A percentile compares a stretch with the other conserved stretches of the same genome.
These are phyloP conservation scores for Samia ricini DNA, from an alignment of 1,140 invertebrate genomes.

Conservation along the genomic window DNA sequence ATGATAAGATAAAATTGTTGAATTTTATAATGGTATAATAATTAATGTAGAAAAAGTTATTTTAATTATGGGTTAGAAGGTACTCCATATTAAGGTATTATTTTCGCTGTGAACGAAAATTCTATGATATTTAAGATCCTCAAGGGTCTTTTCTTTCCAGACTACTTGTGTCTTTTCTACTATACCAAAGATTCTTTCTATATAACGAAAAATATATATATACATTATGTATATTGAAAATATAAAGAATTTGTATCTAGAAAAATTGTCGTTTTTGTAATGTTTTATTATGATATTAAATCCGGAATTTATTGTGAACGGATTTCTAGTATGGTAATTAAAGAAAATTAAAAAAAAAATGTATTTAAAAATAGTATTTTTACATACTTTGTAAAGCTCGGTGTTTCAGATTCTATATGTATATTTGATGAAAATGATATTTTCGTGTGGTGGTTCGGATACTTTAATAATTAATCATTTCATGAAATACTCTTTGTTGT, in stretches of 20 bases:
- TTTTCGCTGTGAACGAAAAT: background rate
- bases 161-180: slow-evolving; percentile 13
- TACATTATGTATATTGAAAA: slow-evolving; percentile 14
- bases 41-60: background rate
- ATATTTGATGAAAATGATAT: background rate
- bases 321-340: background rate
- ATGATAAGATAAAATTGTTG: background rate
- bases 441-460: background rate
- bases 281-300: slow-evolving; percentile 13
- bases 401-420: background rate
- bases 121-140: background rate
- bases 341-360: background rate
- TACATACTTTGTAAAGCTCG: background rate
- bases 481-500: too few species aligned
- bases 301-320: slow-evolving; percentile 6
- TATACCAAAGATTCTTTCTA: slow-evolving; percentile 44
- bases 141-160: background rate
- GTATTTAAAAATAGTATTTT: background rate
- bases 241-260: background rate
- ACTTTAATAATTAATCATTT: too few species aligned
- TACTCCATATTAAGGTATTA: background rate
- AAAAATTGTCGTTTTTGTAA: background rate
- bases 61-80: background rate
- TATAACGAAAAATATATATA: slow-evolving; percentile 17
- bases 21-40: background rate